Evolutionary conservation across 2,888 invertebrate genomes (phyloP).

Genomic region (Acanthacorydalis orientalis): DNA sequence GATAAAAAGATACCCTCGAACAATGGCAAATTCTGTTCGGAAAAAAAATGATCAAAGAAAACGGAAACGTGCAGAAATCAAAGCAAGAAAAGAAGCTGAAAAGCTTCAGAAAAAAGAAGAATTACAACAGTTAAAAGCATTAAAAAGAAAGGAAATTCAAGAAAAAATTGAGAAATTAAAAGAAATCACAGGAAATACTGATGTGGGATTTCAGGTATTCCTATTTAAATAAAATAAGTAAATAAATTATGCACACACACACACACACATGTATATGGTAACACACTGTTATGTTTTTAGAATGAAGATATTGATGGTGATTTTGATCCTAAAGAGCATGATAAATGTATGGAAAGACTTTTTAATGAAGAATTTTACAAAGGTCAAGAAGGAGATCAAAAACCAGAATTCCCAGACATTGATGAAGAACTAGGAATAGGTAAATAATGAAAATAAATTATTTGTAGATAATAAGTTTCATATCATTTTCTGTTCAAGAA

Average conservation of each 20-base stretch:
- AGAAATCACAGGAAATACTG: conserved; percentile 72
- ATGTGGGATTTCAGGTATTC: conserved; percentile 41
- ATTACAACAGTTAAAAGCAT: conserved; percentile 66
- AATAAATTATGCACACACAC: too few relatives aligned
- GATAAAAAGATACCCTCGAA: conserved; percentile 84
- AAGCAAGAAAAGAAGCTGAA: conserved; percentile 58
- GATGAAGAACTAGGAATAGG: conserved; percentile 54
- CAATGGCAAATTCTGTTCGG: conserved; percentile 66
- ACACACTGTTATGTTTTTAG: conserved; percentile 25
- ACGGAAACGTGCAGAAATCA: conserved; percentile 56
- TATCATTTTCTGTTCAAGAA: conserved; percentile 26
- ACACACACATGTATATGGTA: too few relatives aligned
- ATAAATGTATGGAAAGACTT: conserved; percentile 67
- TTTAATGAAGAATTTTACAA: conserved; percentile 81
- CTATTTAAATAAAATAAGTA: too few relatives aligned
- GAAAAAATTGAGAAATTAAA: conserved; percentile 75
- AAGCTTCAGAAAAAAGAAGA: conserved; percentile 72
- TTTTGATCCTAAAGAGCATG: conserved; percentile 80
- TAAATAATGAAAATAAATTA: conserved; percentile 9
- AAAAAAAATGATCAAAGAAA: conserved; percentile 64
- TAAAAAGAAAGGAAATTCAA: conserved; percentile 79
- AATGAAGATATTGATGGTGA: conserved; percentile 75
- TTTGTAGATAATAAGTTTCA: background rate
- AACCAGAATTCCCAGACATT: conserved; percentile 73
- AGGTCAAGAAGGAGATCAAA: conserved; percentile 46